Percentiles rank a stretch among this genome's conserved stretches.
phyloP scores from a whole-genome alignment of 2,888 invertebrate genomes.

The Ichneumoninae sp. region DNA sequence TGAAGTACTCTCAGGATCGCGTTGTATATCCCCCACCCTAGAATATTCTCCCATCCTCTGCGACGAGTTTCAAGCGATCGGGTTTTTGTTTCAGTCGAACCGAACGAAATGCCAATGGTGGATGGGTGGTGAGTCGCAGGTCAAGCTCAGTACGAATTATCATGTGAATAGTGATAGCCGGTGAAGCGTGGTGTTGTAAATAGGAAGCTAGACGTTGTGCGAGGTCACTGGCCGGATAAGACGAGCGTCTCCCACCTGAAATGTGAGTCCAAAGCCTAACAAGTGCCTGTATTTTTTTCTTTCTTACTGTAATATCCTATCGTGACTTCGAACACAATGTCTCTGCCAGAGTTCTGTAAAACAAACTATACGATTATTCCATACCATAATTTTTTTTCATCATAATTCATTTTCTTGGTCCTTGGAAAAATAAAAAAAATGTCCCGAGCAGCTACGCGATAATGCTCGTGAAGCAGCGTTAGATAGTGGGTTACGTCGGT shows the following conservation, averaged over 20 bases:
- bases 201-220: conserved; percentile 57
- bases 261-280: conserved; percentile 66
- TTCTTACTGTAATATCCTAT: not conserved
- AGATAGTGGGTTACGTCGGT: conserved; percentile 33
- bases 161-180: conserved; percentile 64
- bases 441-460: not conserved
- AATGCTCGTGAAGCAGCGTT: not conserved
- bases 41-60: conserved; percentile 3
- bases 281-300: conserved; percentile 31
- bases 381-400: not conserved
- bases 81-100: conserved; percentile 69
- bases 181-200: conserved; percentile 61
- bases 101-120: conserved; percentile 70
- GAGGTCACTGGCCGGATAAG: conserved; percentile 65
- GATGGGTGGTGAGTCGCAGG: conserved; percentile 69
- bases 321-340: not conserved
- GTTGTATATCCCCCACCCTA: conserved; percentile 23
- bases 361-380: not conserved
- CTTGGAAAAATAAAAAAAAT: not conserved
- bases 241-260: conserved; percentile 67
- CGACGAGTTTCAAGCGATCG: conserved; percentile 67
- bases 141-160: conserved; percentile 55
- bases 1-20: conserved; percentile 17
- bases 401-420: not conserved
- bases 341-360: conserved; percentile 2